phyloP scores from a whole-genome alignment of 2,888 invertebrate genomes.

The Cerastis leucographa region DNA sequence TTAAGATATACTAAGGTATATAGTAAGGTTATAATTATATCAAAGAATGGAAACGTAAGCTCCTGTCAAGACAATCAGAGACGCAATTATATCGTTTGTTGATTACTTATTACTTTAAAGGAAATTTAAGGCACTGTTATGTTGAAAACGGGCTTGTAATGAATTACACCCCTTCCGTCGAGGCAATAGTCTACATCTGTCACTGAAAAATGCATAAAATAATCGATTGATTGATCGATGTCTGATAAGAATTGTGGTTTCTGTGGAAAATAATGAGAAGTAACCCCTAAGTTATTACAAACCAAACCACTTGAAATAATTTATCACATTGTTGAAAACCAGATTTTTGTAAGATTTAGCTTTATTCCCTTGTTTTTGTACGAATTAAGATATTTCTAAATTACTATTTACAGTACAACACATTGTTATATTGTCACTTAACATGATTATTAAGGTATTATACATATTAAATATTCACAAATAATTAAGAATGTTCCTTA shows the following conservation, averaged over 20 bases:
- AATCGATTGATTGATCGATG: background rate
- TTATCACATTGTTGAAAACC: background rate
- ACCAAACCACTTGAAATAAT: background rate
- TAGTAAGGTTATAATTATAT: background rate
- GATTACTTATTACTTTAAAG: background rate
- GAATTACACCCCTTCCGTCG: background rate
- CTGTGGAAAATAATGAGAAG: background rate
- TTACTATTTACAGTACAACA: background rate
- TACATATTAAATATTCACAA: background rate
- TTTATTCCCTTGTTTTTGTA: background rate
- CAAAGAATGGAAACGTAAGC: background rate
- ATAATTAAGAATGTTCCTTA: background rate
- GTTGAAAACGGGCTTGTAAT: background rate
- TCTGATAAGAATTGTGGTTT: background rate
- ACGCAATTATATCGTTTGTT: background rate
- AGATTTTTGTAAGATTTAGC: background rate
- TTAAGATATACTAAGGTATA: background rate
- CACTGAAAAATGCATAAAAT: background rate
- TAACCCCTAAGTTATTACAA: background rate
- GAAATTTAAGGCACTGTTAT: background rate
- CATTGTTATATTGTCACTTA: background rate
- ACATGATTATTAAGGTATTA: background rate
- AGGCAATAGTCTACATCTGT: background rate
- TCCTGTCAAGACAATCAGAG: background rate
- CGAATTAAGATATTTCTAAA: constrained; percentile 1